Base-by-base conservation (phyloP, 1,140 invertebrate species). In the Panagrolaimus sp. region DNA sequence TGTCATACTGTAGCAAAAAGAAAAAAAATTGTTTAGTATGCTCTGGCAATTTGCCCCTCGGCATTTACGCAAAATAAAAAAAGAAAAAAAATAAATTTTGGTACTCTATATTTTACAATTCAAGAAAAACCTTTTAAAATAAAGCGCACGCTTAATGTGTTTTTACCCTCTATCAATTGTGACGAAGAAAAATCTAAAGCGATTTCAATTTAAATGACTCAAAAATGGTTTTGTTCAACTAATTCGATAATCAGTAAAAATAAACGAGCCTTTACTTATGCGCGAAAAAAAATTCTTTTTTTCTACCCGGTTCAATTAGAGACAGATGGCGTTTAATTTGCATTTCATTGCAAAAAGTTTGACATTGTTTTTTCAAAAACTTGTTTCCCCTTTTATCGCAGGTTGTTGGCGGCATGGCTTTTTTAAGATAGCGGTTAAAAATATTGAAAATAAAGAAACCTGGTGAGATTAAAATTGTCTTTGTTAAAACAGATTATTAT, bases 111-210 rank as follows among this genome's bases (percentile, higher is more conserved):
- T 38, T 38, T 2, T 7, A 38, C n/a, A 38, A 38, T 38, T 38
- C 31, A 38, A 2, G 31, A 57, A 20, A 25, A 57, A 57, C 51
- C 51, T 57, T 57, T 57, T 57, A 57, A 57, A 57, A 57, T 57
- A 57, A 57, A 57, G 27, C 51, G 51, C 51, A 57, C 51, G 51
- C 51, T 57, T 57, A 57, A 57, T 57, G 51, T 57, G 51, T 57
- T 57, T 57, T 57, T 57, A 20, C 27, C 20, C 20, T 57, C 27
- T 57, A 57, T 57, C 51, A 57, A 57, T 57, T 57, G 51, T 20
- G 20, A 27, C 51, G 51, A 20, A 27, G 9, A 57, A 57, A 57
- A 57, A 25, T 27, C 27, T 57, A 57, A 57, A 57, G 27, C 51
- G 51, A 57, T 57, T 57, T 27, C 51, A 25, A 57, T 27, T n/a